Evolutionary conservation across 2,888 invertebrate genomes (phyloP), one percentile per base, ranked within the genome.

Genomic region (Chouioia cunea): DNA sequence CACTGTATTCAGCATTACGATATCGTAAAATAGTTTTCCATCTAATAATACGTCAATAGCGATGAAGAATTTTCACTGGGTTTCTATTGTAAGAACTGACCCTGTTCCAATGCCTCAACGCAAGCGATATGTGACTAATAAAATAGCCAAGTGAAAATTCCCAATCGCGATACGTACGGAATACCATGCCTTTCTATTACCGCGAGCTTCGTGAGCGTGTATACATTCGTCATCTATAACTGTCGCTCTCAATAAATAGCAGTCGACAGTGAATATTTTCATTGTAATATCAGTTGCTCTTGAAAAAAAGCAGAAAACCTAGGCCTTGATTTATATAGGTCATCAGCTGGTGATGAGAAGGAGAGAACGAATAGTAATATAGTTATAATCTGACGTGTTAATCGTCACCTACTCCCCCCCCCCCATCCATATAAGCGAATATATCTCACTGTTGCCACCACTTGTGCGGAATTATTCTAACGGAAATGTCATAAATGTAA

Each of bases 321-420:
- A 59, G 59, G 48, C 63, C 63, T 67, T 67, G 63, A 63, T 71
- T 48, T 54, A 58, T 10, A 1, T 58, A 71, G 71, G 71, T 67
- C 71, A 71, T 52, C 63, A n/a, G 66, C n/a, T 63, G 63, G 63
- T 62, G 71, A 22, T 50, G 36, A 43, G 14, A 10, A 27, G 18
- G 27, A 15, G 18, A 14, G 62, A 53, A 47, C 4, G 50, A 12
- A 50, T 50, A 53, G 36, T 1, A 36, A 36, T 36, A 12, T 10
- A 27, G 36, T 36, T 36, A 6, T 36, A 36, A 12, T n/a, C 16
- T 16, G n/a, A 8, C 47, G n/a, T 14, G 15, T 53, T 71, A 65
- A 71, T 71, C 62, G 20, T 53, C 71, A 63, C 66, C 63, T 68
- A 48, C 16, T 18, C 12, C 16, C 12, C 48, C 44, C 65, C 14